Base-by-base conservation (phyloP, 2,888 invertebrate species). In the Agrochola macilenta region DNA sequence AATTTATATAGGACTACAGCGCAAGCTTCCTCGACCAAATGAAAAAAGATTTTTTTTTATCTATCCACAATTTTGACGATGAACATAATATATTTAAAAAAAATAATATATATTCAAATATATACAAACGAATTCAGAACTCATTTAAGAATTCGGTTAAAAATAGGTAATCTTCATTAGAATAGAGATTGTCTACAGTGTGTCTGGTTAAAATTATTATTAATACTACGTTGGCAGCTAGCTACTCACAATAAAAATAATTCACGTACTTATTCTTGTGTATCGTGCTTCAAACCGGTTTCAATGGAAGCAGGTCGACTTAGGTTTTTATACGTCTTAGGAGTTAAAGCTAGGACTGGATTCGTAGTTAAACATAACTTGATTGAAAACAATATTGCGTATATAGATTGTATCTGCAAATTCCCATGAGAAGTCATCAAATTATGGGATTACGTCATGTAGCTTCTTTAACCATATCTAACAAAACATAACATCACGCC, bases 241-340 rank as follows among this genome's bases (percentile, higher is more conserved):
- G 26, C 52, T 39, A 81, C 14, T 35, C 60, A 57, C 35, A 70
- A 70, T 68, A 70, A 65, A 66, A 74, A 63, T 46, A 20, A 52
- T 23, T 65, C 43, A 7, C 39, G 35, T 71, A 66, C 23, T 63
- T 52, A 70, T 49, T 73, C 23, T 23, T 69, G 61, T 26, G 20
- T 26, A 23, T 75, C 73, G 49, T 66, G 69, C 11, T 71, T 39
- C 20, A 26, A 74, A 84, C 76, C 73, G 74, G 85, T 82, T 82
- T 43, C 0, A 72, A 60, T 52, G 46, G 58, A 84, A 81, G 52
- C 66, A 74, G 76, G 82, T 74, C 73, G 70, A 77, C 63, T 71
- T 64, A 30, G 17, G 66, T 80, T 76, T 84, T 78, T 78, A 35
- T 72, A 64, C 35, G 7, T 57, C 26, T 46, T n/a, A 79, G 26